A percentile compares a stretch with the other conserved stretches of the same genome.
These are phyloP conservation scores for Hypolimnas misippus DNA, from an alignment of 2,888 invertebrate species.

Conservation along the genomic window DNA sequence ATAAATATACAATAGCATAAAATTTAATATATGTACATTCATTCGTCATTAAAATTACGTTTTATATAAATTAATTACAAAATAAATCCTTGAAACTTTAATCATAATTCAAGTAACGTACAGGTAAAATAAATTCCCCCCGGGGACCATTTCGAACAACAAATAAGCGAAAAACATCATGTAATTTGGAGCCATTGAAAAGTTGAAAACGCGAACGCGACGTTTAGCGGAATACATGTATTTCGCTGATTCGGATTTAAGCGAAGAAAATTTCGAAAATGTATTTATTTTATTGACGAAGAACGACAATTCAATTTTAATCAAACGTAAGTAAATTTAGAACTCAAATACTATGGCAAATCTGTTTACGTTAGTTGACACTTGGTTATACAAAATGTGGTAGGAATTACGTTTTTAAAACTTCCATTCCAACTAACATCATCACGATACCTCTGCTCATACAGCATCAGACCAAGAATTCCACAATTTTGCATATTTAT, in stretches of 20 bases:
- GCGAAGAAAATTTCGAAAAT: conserved; percentile 22
- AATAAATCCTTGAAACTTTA: background rate
- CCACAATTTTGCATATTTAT: no score
- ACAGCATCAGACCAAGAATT: no score
- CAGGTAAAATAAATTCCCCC: conserved; percentile 20
- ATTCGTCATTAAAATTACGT: background rate
- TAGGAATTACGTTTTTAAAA: no score
- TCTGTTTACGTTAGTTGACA: background rate
- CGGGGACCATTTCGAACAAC: conserved; percentile 24
- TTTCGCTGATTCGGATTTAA: conserved; percentile 19
- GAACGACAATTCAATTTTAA: conserved; percentile 18
- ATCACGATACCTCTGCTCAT: no score
- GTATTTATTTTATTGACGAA: conserved; percentile 18
- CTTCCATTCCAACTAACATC: no score
- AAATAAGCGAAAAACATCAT: conserved; percentile 33
- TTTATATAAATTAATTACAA: background rate
- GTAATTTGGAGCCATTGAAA: conserved; percentile 33
- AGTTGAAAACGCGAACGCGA: conserved; percentile 30
- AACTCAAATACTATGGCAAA: background rate
- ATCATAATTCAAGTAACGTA: background rate
- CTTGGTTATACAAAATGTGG: no score
- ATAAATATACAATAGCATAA: background rate
- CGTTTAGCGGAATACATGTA: conserved; percentile 27
- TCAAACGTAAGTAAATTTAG: conserved; percentile 3
- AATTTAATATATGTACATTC: background rate